Percentiles rank a stretch among this genome's conserved stretches.
Evolutionary conservation across 2,888 invertebrate genomes (phyloP).

Genomic region (Ceraclea dissimilis): DNA sequence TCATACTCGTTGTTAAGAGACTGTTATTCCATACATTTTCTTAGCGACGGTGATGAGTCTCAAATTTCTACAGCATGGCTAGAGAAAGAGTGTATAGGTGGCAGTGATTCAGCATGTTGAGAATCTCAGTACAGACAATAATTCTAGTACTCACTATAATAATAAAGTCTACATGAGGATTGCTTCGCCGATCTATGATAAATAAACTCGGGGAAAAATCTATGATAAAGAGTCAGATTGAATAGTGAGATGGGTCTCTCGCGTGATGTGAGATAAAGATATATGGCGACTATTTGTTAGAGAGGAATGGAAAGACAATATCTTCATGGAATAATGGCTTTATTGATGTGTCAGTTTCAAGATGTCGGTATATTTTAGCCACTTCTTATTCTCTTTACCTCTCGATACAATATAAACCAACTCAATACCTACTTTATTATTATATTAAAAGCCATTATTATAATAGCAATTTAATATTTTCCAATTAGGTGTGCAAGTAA

Average conservation of each 20-base stretch:
- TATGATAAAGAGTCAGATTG: constrained; percentile 26
- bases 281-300: constrained; percentile 1
- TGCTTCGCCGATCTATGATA: constrained; percentile 24
- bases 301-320: constrained; percentile 19
- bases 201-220: constrained; percentile 25
- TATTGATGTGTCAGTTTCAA: constrained; percentile 25
- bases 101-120: too few species aligned
- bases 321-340: constrained; percentile 26
- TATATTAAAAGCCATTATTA: not conserved
- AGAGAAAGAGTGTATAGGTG: too few species aligned
- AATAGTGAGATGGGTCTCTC: constrained; percentile 24
- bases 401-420: too few species aligned
- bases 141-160: too few species aligned
- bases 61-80: too few species aligned
- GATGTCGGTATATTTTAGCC: constrained; percentile 12
- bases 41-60: too few species aligned
- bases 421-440: not conserved
- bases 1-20: too few species aligned
- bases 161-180: constrained; percentile 1
- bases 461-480: too few species aligned
- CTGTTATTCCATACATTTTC: too few species aligned
- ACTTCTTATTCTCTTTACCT: constrained; percentile 6
- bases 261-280: constrained; percentile 22
- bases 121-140: too few species aligned
- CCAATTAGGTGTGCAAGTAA: too few species aligned